These are phyloP conservation scores for Nomada fabriciana DNA, from an alignment of 2,888 invertebrate species.

Conservation along the genomic window DNA sequence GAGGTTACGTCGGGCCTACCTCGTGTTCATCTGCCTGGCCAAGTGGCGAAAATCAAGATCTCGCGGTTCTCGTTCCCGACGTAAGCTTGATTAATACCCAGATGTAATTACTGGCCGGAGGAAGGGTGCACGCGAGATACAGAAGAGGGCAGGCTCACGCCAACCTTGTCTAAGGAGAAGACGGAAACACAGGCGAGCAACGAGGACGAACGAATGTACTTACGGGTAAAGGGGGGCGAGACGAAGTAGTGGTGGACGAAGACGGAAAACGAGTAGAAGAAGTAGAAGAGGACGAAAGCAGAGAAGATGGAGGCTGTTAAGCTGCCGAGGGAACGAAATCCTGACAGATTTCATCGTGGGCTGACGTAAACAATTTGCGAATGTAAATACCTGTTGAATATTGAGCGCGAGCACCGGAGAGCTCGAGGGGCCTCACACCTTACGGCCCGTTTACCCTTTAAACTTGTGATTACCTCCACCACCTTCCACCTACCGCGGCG, in stretches of 20 bases:
- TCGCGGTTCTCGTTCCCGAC: constrained; percentile 61
- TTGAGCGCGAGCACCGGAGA: constrained; percentile 73
- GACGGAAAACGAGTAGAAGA: constrained; percentile 1
- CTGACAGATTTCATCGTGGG: constrained; percentile 82
- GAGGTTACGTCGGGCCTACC: constrained; percentile 16
- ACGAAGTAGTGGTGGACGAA: background rate
- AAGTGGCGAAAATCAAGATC: constrained; percentile 69
- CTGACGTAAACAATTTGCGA: constrained; percentile 84
- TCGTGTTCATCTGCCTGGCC: background rate
- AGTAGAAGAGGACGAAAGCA: constrained; percentile 21
- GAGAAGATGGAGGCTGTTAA: constrained; percentile 63
- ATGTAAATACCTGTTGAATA: constrained; percentile 83
- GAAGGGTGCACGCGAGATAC: constrained; percentile 49
- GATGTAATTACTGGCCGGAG: constrained; percentile 66
- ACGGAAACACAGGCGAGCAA: background rate
- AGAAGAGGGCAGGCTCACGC: constrained; percentile 46
- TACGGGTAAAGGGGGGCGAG: no score
- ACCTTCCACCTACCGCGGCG: constrained; percentile 68
- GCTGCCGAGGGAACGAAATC: constrained; percentile 76
- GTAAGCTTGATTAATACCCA: constrained; percentile 68
- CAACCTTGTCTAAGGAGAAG: constrained; percentile 3
- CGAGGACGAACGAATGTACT: background rate
- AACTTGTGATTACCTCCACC: constrained; percentile 77
- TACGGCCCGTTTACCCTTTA: constrained; percentile 78
- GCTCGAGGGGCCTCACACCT: constrained; percentile 75